phyloP scores from a whole-genome alignment of 1,140 invertebrate species.

The Rhopalosiphum maidis region DNA sequence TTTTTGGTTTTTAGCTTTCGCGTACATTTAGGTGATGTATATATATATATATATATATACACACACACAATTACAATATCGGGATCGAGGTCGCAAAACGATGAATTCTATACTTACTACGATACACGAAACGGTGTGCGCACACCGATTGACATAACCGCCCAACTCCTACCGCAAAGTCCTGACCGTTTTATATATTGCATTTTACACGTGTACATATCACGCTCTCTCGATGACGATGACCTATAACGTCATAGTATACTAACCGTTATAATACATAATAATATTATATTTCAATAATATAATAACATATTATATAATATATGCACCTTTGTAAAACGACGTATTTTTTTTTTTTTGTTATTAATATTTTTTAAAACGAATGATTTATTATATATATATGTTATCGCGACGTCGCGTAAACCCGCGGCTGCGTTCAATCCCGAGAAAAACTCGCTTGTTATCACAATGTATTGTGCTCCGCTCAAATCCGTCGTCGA shows the following conservation, averaged over 20 bases:
- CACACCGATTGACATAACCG: neutral
- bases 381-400: neutral
- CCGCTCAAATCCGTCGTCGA: neutral
- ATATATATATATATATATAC: no score
- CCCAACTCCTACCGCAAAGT: neutral
- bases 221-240: neutral
- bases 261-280: no score
- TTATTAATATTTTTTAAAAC: neutral
- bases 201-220: neutral
- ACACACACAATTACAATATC: neutral
- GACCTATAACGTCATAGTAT: neutral
- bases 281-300: neutral
- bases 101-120: neutral
- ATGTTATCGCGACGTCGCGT: neutral
- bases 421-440: neutral
- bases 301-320: no score
- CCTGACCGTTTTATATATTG: neutral
- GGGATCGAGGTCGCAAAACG: neutral
- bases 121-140: no score
- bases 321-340: neutral
- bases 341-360: neutral
- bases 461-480: neutral
- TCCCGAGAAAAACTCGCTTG: no score
- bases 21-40: neutral
- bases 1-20: neutral